phyloP scores from a whole-genome alignment of 2,797 vertebrate species.

The Toxotes lorentzi region DNA sequence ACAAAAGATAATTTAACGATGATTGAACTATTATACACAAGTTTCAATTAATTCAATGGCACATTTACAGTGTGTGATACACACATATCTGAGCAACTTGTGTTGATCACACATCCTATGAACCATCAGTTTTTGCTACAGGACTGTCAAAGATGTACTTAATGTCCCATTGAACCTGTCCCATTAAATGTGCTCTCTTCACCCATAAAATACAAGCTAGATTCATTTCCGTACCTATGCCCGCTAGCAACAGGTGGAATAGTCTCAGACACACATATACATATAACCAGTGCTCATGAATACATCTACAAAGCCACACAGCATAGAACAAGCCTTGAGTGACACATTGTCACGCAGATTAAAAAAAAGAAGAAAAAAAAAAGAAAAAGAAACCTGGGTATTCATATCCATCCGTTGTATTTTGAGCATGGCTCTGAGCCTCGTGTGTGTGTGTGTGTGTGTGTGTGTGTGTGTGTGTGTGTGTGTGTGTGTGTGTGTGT shows the following conservation, averaged over 20 bases:
- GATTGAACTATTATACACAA: no score
- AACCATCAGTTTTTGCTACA: not conserved
- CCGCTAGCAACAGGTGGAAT: not conserved
- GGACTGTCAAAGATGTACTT: not conserved
- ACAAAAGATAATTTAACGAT: no score
- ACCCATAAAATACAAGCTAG: not conserved
- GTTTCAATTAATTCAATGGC: no score
- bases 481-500: not conserved
- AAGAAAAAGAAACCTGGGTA: slow-evolving; percentile 48
- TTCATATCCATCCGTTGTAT: slow-evolving; percentile 21
- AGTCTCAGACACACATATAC: not conserved
- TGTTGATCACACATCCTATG: not conserved
- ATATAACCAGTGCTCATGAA: not conserved
- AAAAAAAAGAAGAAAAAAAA: slow-evolving; percentile 43
- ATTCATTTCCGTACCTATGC: slow-evolving; percentile 2
- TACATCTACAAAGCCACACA: not conserved
- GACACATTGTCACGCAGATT: slow-evolving; percentile 34
- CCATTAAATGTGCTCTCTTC: not conserved
- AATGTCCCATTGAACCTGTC: not conserved
- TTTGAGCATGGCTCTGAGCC: slow-evolving; percentile 12
- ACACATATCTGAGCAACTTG: not conserved
- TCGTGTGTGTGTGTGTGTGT: not conserved
- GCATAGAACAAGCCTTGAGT: slow-evolving; percentile 25
- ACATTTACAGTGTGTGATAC: no score
- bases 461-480: not conserved